Base-by-base conservation (phyloP, 2,888 invertebrate species). In the Drosophila nr. perissopoda region DNA sequence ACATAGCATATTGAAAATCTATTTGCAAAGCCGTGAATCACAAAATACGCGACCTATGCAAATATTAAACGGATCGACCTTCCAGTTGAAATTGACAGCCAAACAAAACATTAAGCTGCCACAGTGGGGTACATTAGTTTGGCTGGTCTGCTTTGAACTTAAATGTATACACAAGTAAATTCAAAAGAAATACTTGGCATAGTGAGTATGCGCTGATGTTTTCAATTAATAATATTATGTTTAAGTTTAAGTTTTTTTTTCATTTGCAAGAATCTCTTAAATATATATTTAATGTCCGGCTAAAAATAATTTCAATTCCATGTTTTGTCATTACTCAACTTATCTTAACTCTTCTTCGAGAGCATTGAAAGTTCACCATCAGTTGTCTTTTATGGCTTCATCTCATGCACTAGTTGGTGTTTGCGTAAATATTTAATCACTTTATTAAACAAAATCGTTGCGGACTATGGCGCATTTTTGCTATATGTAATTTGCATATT, bases 11-110 rank as follows among this genome's bases (percentile, higher is more conserved):
- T 69, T 63, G 81, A 59, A 82, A 86, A 75, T 84, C 76, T 84
- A 81, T 83, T 86, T 86, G 79, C 73, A 49, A 69, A 51, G 68
- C 84, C 74, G 84, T 82, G 79, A 86, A 85, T 84, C 82, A 84
- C 75, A 73, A 81, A 82, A 86, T 79, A 36, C 84, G 82, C 81
- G 81, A 77, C 79, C 82, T 82, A 79, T 81, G 84, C 87, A 86
- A 85, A 85, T 86, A 86, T 69, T 62, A 69, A 60, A 54, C 58
- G 56, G 68, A 65, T 64, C 64, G 29, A 78, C 67, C 82, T 76
- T 59, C 45, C 29, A 77, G 66, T 76, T 53, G 66, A 52, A 63
- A 68, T 57, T 45, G 33, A 61, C 29, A 58, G 21, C 45, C n/a
- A 27, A 10, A 7, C 34, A 27, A n/a, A 52, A 18, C 27, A 25